A percentile compares a stretch with the other conserved stretches of the same genome.
phyloP scores from a whole-genome alignment of 2,113 vertebrate species.

The Agelaius tricolor region DNA sequence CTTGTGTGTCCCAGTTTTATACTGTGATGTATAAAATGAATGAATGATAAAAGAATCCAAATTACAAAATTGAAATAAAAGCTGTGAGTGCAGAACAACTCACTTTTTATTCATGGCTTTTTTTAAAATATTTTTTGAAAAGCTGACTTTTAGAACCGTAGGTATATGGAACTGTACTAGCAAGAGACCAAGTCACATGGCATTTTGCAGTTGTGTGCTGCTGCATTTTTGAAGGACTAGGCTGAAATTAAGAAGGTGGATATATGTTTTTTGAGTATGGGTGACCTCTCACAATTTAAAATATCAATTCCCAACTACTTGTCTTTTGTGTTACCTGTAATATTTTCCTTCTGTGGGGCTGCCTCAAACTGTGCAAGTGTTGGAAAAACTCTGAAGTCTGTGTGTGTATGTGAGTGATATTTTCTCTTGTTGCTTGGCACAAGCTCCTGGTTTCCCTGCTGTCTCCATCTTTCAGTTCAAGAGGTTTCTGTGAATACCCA shows the following conservation, averaged over 20 bases:
- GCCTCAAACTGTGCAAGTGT: neutral
- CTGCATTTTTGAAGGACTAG: neutral
- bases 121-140: neutral
- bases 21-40: neutral
- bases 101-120: neutral
- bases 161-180: neutral
- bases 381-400: neutral
- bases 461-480: neutral
- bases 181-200: neutral
- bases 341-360: neutral
- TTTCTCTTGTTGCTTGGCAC: neutral
- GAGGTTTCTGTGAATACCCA: neutral
- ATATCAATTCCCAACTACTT: neutral
- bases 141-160: neutral
- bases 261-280: neutral
- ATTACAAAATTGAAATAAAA: neutral
- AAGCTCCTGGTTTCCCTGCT: neutral
- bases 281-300: neutral
- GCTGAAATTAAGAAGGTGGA: neutral
- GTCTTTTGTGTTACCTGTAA: neutral
- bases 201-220: neutral
- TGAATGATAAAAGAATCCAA: neutral
- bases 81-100: neutral
- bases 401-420: fast-evolving
- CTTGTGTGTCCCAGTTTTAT: neutral